Conservation (phyloP, 1,140 invertebrate genomes). For the Lineus longissimus region DNA sequence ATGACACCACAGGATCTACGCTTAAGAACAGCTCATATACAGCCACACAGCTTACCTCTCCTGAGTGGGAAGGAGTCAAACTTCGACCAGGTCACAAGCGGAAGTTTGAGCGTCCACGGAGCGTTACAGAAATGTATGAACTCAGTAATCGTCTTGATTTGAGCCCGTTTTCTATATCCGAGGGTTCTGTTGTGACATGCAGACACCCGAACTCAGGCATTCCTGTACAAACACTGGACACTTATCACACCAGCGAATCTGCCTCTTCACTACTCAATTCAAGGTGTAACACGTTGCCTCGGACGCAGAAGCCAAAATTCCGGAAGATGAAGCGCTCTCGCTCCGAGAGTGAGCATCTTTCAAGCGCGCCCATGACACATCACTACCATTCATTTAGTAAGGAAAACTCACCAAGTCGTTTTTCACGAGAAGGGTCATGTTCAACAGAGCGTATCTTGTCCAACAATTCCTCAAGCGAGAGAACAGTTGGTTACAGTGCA, state of each 20-base stretch:
- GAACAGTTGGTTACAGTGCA: neutral
- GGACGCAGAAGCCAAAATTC: neutral
- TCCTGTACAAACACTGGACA: neutral
- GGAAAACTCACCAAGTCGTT: no score
- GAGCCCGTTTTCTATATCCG: constrained; percentile 72
- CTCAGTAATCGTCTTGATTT: constrained; percentile 56
- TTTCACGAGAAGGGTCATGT: neutral
- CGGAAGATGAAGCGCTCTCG: neutral
- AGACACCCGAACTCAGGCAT: neutral
- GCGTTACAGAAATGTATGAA: constrained; percentile 76
- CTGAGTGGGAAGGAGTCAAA: neutral
- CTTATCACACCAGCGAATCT: neutral
- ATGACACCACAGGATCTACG: neutral
- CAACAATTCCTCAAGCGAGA: neutral
- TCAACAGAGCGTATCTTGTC: neutral
- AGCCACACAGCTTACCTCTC: neutral
- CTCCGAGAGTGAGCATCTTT: constrained; percentile 1
- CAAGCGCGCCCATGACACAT: neutral
- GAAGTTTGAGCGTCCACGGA: constrained; percentile 69
- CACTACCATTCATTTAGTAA: neutral
- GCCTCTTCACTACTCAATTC: neutral
- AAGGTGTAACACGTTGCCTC: neutral
- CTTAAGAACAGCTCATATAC: neutral
- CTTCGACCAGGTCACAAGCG: neutral
- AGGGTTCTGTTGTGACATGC: constrained; percentile 68